Evolutionary conservation across 2,888 invertebrate species (phyloP).

Genomic region (Sinentomon sp.): DNA sequence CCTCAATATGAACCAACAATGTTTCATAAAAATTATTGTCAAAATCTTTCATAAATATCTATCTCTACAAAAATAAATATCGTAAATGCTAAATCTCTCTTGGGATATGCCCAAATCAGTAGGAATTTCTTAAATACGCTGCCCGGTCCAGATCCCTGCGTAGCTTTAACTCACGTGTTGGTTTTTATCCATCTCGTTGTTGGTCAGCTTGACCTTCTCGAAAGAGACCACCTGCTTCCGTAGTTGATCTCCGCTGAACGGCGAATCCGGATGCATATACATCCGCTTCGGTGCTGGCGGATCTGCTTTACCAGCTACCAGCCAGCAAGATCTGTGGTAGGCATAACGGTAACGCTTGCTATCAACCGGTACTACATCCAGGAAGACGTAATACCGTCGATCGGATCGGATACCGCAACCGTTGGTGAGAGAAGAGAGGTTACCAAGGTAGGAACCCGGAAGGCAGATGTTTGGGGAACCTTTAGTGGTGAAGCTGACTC

Average conservation of each 20-base stretch:
- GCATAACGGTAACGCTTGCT: conserved; percentile 89
- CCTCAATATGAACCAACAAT: too few species aligned
- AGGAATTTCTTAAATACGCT: too few species aligned
- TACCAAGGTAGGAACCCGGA: too few species aligned
- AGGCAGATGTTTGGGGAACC: too few species aligned
- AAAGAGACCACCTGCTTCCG: conserved; percentile 90
- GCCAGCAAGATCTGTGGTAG: conserved; percentile 92
- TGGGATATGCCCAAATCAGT: too few species aligned
- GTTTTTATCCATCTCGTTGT: conserved; percentile 88
- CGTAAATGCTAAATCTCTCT: too few species aligned
- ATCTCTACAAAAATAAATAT: too few species aligned
- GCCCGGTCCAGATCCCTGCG: too few species aligned
- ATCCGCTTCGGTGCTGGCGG: conserved; percentile 77
- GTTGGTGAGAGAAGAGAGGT: too few species aligned
- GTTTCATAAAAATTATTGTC: too few species aligned
- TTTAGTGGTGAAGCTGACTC: conserved; percentile 82
- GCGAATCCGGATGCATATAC: conserved; percentile 89
- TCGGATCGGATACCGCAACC: conserved; percentile 48
- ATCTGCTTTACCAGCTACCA: conserved; percentile 93
- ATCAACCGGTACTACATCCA: conserved; percentile 92
- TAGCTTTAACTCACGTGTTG: conserved; percentile 47
- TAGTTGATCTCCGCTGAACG: conserved; percentile 80
- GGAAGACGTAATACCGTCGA: conserved; percentile 65
- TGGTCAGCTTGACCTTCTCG: conserved; percentile 93
- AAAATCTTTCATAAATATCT: too few species aligned